phyloP scores from a whole-genome alignment of 2,797 vertebrate species.

The Geotrypetes seraphini region DNA sequence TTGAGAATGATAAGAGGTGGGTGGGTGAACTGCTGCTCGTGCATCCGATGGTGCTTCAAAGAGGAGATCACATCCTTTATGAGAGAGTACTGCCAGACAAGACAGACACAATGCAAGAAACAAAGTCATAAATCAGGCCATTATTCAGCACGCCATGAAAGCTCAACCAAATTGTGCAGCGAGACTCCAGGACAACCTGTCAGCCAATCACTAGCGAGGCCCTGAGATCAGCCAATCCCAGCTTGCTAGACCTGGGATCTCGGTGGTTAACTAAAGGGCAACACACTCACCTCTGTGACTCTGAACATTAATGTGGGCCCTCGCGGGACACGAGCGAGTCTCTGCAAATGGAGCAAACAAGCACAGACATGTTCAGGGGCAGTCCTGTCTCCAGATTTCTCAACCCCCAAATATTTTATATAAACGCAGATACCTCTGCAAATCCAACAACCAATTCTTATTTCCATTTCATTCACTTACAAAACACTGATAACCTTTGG shows the following conservation, averaged over 20 bases:
- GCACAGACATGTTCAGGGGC: accelerated
- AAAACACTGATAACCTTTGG: too few relatives aligned
- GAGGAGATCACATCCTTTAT: constrained; percentile 80
- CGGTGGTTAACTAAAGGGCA: too few relatives aligned
- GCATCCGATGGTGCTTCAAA: constrained; percentile 83
- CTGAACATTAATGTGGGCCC: constrained; percentile 79
- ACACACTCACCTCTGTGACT: constrained; percentile 65
- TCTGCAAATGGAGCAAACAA: constrained; percentile 40
- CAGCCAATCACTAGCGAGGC: too few relatives aligned
- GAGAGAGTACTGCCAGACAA: constrained; percentile 63
- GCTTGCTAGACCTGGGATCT: background rate
- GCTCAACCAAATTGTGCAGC: background rate
- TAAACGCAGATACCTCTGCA: too few relatives aligned
- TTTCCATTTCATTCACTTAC: too few relatives aligned
- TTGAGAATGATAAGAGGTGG: constrained; percentile 82
- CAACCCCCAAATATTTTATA: too few relatives aligned
- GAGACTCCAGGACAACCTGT: background rate
- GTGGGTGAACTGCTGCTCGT: constrained; percentile 82
- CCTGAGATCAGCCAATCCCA: accelerated
- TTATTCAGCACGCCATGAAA: background rate
- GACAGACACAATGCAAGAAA: background rate
- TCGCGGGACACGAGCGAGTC: constrained; percentile 78
- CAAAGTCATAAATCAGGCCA: background rate
- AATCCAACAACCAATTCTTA: too few relatives aligned
- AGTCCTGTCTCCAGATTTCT: too few relatives aligned